Base-by-base conservation (phyloP, 2,888 invertebrate species). In the Acholoe squamosa region DNA sequence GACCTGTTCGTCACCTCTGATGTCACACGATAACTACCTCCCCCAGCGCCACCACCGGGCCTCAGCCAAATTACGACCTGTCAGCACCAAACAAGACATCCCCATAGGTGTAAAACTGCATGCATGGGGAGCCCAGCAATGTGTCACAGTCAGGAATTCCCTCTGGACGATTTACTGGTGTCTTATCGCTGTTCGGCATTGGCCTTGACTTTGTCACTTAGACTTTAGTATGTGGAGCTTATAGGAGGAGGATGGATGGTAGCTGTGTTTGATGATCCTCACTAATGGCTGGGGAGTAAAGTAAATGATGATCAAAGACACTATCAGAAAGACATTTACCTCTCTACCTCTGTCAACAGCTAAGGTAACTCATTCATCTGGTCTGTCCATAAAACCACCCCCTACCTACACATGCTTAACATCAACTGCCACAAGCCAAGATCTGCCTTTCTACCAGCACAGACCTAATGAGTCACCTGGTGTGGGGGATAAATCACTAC, bases 1-100 rank as follows among this genome's bases (percentile, higher is more conserved):
- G 34, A 80, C 80, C 80, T 34, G 80, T 43, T 33, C 80, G 80
- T 80, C 80, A 80, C 80, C 43, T 80, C 80, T 80, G 80, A 80
- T 80, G 80, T 80, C 80, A 80, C 80, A 80, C 33, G 80, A 80
- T 80, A 80, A 80, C 33, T 14, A 43, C 76, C 25, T 25, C 25
- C 76, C 76, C 76, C 76, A n/a, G 31, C 76, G 19, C 76, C 25
- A 25, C 76, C 76, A 76, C 76, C 31, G 71, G 71, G 31, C 12
- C 28, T 28, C 71, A n/a, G 25, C 28, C 71, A 71, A 71, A 71
- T 71, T 28, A 28, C 31, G 71, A 71, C 71, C 71, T 71, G 71
- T 71, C 71, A 71, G 71, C 71, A 71, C 71, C 71, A 25, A 71
- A 71, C 71, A 71, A 71, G 71, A 71, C 71, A 28, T 28, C 71